Base-by-base conservation (phyloP, 2,797 vertebrate species). In the Avahi laniger region DNA sequence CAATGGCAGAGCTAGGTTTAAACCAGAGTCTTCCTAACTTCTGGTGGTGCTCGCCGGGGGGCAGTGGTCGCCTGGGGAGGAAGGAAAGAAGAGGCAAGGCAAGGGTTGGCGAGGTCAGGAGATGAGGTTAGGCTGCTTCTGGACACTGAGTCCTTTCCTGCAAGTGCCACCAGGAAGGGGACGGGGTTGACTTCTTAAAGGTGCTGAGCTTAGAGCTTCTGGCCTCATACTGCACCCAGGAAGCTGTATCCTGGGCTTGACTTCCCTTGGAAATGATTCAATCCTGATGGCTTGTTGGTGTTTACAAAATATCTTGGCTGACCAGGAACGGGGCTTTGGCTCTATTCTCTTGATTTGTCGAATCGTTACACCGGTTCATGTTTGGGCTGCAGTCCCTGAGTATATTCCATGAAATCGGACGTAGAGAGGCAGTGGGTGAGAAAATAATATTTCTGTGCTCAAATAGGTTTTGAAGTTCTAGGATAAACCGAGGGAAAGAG, bases 241-340 rank as follows among this genome's bases (percentile, higher is more conserved):
- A 72, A 61, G 65, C 52, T 35, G 18, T 65, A 35, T 57, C 67
- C 63, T 81, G 48, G 63, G 61, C 91, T 93, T 6, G 1, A 10
- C 61, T 94, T 92, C 67, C 24, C 54, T 38, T 79, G 76, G 81
- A 94, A 92, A 79, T 87, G 30, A 83, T 67, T 92, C 26, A 65
- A 89, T 90, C 57, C 26, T 87, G 63, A 50, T 91, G 43, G 59
- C 28, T 88, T 48, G 33, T 79, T 89, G 69, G 35, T 94, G 50
- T 94, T 86, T 89, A 52, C 91, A 67, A 78, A 93, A 89, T 63
- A 65, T 76, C 52, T 83, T 76, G 59, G 59, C 57, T 88, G 81
- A 46, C 17, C 35, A 61, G n/a, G 22, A 76, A 17, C 54, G 46
- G 72, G 33, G 50, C 81, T 93, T 95, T 35, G 54, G 61, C 75